phyloP scores from a whole-genome alignment of 2,113 vertebrate genomes.

The Hipposideros armiger region DNA sequence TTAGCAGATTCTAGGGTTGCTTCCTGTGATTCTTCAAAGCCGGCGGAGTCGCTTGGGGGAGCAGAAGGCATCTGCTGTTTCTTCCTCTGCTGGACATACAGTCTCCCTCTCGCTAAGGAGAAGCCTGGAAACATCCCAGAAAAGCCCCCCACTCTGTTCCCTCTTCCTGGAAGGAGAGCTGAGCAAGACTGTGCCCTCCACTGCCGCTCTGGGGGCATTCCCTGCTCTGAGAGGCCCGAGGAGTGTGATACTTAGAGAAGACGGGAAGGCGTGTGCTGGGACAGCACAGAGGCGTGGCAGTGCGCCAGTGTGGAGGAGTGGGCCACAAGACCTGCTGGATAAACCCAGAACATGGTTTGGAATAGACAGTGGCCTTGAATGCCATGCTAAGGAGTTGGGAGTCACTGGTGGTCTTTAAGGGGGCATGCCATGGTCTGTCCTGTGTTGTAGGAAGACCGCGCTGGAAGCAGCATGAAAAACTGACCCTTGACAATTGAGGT shows the following conservation, averaged over 20 bases:
- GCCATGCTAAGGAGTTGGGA: no score
- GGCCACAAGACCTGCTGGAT: no score
- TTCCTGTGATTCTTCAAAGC: conserved; percentile 77
- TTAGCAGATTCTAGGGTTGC: not conserved
- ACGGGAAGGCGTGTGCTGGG: rapidly evolving
- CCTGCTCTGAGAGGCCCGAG: not conserved
- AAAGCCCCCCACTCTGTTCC: no score
- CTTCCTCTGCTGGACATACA: not conserved
- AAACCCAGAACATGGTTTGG: not conserved
- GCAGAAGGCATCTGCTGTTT: conserved; percentile 62
- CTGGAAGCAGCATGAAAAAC: not conserved
- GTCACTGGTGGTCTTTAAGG: rapidly evolving
- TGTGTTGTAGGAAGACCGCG: not conserved
- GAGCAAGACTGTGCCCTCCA: not conserved
- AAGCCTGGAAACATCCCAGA: not conserved
- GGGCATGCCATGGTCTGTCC: rapidly evolving
- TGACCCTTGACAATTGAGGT: not conserved
- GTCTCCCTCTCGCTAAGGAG: not conserved
- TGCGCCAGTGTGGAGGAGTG: rapidly evolving
- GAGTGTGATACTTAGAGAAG: not conserved
- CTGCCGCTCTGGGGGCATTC: rapidly evolving
- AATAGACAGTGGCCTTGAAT: not conserved
- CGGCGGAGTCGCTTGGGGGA: conserved; percentile 38
- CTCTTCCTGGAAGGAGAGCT: not conserved
- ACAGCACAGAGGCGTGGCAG: rapidly evolving